These are phyloP conservation scores for Lamellibrachia satsuma DNA, from an alignment of 2,888 invertebrate species.

Conservation along the genomic window DNA sequence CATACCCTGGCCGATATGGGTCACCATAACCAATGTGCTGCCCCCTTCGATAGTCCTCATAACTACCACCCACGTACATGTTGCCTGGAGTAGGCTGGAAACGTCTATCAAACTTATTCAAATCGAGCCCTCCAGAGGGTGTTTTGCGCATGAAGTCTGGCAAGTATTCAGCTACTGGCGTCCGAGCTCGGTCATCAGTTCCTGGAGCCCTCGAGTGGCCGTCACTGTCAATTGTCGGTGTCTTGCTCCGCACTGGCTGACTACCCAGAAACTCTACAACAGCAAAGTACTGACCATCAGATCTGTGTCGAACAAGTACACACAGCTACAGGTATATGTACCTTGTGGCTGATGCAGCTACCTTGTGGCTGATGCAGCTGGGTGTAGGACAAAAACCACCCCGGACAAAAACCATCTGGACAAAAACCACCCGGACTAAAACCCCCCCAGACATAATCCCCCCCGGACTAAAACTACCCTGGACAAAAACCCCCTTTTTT, in stretches of 20 bases:
- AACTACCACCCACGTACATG: slow-evolving; percentile 24
- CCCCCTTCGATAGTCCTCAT: slow-evolving; percentile 23
- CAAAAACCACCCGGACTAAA: too few relatives aligned
- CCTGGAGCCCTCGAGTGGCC: slow-evolving; percentile 27
- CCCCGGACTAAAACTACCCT: too few relatives aligned
- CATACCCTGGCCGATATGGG: slow-evolving; percentile 14
- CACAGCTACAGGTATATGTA: not conserved
- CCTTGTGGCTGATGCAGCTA: not conserved
- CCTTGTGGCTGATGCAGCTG: not conserved
- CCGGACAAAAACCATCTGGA: too few relatives aligned
- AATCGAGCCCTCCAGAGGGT: not conserved
- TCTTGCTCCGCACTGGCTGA: slow-evolving; percentile 31
- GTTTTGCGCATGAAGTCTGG: not conserved
- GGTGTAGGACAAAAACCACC: too few relatives aligned
- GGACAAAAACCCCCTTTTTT: too few relatives aligned
- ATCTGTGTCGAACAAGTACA: not conserved
- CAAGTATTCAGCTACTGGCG: not conserved
- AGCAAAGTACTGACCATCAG: slow-evolving; percentile 18
- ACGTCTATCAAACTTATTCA: not conserved
- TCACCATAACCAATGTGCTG: slow-evolving; percentile 9
- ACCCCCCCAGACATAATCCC: too few relatives aligned
- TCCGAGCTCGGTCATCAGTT: not conserved
- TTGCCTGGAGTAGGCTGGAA: not conserved
- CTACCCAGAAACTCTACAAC: slow-evolving; percentile 27
- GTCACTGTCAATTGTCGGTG: slow-evolving; percentile 31